Conservation (phyloP, 2,797 vertebrate species). For the Pipistrellus pipistrellus region DNA sequence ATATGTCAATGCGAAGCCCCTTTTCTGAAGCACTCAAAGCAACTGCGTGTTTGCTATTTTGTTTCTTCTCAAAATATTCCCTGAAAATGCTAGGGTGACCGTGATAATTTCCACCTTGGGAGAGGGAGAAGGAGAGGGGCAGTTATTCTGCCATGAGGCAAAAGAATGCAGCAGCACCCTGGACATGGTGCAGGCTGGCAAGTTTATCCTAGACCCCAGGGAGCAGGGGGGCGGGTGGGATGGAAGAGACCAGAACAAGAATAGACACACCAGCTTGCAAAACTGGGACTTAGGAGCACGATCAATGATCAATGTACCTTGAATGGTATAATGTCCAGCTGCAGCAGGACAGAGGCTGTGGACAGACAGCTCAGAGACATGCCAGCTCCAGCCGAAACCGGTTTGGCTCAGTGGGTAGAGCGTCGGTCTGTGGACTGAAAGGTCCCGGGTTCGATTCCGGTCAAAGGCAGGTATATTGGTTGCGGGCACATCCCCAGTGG, state of each 20-base stretch:
- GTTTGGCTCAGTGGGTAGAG: no score
- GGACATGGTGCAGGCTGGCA: neutral
- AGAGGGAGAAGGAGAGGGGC: neutral
- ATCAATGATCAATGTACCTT: neutral
- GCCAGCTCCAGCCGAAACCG: no score
- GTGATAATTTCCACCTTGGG: neutral
- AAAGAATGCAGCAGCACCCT: neutral
- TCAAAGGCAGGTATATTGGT: no score
- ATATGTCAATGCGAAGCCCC: neutral
- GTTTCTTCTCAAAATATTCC: constrained; percentile 29
- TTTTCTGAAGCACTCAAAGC: neutral
- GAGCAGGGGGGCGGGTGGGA: no score
- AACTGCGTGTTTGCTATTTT: constrained; percentile 14
- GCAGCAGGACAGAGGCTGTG: no score
- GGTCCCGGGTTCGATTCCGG: no score
- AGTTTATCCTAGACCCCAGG: neutral
- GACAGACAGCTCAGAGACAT: no score
- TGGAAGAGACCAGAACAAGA: neutral
- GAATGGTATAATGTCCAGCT: neutral
- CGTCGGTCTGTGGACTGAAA: no score
- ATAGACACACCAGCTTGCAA: neutral
- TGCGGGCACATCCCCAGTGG: no score
- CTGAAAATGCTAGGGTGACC: neutral
- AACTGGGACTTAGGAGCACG: neutral
- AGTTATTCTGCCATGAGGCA: neutral